Base-by-base conservation (phyloP, 2,113 vertebrate species). In the Gymnobelideus leadbeateri region DNA sequence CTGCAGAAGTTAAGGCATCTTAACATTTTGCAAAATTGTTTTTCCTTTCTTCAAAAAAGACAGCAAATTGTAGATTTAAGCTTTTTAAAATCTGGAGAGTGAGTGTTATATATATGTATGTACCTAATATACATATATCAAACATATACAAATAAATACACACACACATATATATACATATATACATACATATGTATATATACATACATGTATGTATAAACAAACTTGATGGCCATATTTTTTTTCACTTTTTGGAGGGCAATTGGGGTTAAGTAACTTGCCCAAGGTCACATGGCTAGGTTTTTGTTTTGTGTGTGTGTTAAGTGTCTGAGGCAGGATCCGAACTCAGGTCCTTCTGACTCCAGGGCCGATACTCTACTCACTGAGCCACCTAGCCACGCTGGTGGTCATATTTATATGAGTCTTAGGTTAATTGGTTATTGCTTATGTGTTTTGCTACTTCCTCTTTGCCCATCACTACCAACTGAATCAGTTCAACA, bases 351-450 rank as follows among this genome's bases (percentile, higher is more conserved):
- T n/a, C n/a, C n/a, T n/a, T n/a, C n/a, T n/a, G n/a, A n/a, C n/a
- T n/a, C n/a, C n/a, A n/a, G n/a, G n/a, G n/a, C n/a, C n/a, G n/a
- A n/a, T n/a, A n/a, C n/a, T n/a, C n/a, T n/a, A n/a, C n/a, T n/a
- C n/a, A n/a, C n/a, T n/a, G n/a, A n/a, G n/a, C n/a, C n/a, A n/a
- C n/a, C n/a, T n/a, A n/a, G n/a, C n/a, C n/a, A n/a, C n/a, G n/a
- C n/a, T n/a, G n/a, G n/a, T n/a, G n/a, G 91, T 92, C 37, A 14
- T 53, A 9, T 92, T 16, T 94, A 51, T 93, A 43, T 84, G 68
- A 68, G 54, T 93, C 37, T 96, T 31, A 92, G 7, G 92, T 28
- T 91, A 51, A 54, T 52, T 92, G 92, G 37, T 23, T 91, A 51
- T 25, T 55, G 77, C 10, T 53, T 50, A 93, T 92, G 43, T 95